Conservation (phyloP, 1,140 invertebrate species). For the Megalopta genalis region DNA sequence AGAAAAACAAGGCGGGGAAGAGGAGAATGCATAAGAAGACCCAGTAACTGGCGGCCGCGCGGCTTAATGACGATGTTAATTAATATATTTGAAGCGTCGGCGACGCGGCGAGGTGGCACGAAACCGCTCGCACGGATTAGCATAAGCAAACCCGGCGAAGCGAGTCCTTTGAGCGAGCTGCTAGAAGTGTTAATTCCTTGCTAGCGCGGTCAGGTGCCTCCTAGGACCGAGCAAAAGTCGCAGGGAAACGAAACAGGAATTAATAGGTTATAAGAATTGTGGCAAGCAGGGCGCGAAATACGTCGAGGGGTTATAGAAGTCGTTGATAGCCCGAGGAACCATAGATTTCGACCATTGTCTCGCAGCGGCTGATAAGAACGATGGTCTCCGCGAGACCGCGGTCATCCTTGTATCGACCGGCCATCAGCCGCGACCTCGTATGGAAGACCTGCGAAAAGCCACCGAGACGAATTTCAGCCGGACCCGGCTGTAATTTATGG, state of each 20-base stretch:
- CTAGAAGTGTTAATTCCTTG: constrained; percentile 72
- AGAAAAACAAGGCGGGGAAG: neutral
- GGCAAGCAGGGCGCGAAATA: no score
- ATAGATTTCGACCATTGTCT: no score
- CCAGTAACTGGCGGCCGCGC: constrained; percentile 51
- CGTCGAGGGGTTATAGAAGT: no score
- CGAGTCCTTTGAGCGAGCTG: constrained; percentile 48
- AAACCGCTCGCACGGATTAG: constrained; percentile 62
- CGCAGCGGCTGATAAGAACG: no score
- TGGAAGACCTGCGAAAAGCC: constrained; percentile 1
- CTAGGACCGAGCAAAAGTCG: neutral
- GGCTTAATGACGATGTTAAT: constrained; percentile 75
- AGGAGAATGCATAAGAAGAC: constrained; percentile 30
- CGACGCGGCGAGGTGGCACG: constrained; percentile 52
- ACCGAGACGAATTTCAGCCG: constrained; percentile 25
- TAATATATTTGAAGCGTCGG: constrained; percentile 74
- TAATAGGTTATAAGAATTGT: neutral
- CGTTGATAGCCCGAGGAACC: no score
- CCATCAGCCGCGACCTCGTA: neutral
- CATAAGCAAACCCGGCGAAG: constrained; percentile 71
- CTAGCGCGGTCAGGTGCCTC: constrained; percentile 43
- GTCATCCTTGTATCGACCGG: neutral
- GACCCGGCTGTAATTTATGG: constrained; percentile 42
- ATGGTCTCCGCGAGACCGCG: neutral
- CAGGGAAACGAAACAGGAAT: neutral